phyloP scores from a whole-genome alignment of 2,888 invertebrate genomes.

The Drosophila borealis region DNA sequence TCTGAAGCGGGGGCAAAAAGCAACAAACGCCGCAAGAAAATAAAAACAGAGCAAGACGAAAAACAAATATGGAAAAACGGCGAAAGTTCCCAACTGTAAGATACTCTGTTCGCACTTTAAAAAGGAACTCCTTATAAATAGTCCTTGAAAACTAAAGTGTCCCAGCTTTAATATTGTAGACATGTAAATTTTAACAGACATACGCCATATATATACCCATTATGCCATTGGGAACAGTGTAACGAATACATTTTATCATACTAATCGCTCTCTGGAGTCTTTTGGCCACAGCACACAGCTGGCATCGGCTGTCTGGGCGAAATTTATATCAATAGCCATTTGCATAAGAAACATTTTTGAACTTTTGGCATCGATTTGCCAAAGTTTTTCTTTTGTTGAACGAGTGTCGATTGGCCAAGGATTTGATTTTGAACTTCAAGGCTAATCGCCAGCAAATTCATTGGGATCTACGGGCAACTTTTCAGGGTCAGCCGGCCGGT shows the following conservation, averaged over 20 bases:
- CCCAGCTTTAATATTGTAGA: background rate
- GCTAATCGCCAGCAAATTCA: slow-evolving; percentile 78
- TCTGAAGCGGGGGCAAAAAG: slow-evolving; percentile 24
- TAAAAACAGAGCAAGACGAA: slow-evolving; percentile 9
- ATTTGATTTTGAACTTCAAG: slow-evolving; percentile 53
- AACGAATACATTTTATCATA: slow-evolving; percentile 78
- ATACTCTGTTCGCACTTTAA: slow-evolving; percentile 14
- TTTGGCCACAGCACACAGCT: slow-evolving; percentile 55
- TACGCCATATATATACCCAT: background rate
- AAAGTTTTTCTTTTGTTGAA: slow-evolving; percentile 46
- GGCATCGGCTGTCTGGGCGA: slow-evolving; percentile 46
- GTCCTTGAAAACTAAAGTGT: background rate
- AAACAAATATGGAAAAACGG: background rate
- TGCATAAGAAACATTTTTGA: slow-evolving; percentile 61
- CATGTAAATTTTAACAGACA: background rate
- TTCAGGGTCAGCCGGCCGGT: slow-evolving; percentile 61
- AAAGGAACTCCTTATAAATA: background rate
- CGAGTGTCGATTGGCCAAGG: slow-evolving; percentile 72
- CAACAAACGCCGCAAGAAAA: slow-evolving; percentile 41
- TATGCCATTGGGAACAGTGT: background rate
- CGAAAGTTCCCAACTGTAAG: background rate
- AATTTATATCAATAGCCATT: slow-evolving; percentile 58
- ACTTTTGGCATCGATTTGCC: slow-evolving; percentile 63
- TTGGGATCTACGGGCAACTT: slow-evolving; percentile 55
- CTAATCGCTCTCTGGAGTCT: slow-evolving; percentile 78